phyloP scores from a whole-genome alignment of 2,888 invertebrate species.

The Sipha maydis region DNA sequence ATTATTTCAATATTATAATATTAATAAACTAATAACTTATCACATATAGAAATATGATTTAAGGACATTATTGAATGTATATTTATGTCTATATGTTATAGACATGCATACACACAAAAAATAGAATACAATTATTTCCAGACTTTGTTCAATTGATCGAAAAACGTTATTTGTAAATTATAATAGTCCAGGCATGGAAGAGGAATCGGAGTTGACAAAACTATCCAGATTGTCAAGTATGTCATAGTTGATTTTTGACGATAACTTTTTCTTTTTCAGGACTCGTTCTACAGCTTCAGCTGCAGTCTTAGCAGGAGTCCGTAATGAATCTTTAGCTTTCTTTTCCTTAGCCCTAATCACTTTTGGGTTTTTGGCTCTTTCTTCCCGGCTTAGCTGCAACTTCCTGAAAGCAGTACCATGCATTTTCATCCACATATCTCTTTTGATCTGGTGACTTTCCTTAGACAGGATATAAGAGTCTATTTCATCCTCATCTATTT shows the following conservation, averaged over 20 bases:
- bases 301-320: slow-evolving; percentile 50
- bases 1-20: not conserved
- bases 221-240: slow-evolving; percentile 70
- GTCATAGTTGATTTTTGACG: slow-evolving; percentile 97
- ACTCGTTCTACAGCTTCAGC: slow-evolving; percentile 94
- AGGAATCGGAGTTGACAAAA: slow-evolving; percentile 57
- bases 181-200: slow-evolving; percentile 38
- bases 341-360: slow-evolving; percentile 84
- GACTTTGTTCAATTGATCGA: not conserved
- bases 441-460: slow-evolving; percentile 83
- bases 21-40: not conserved
- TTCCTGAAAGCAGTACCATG: slow-evolving; percentile 89
- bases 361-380: slow-evolving; percentile 81
- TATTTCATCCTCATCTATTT: slow-evolving; percentile 90
- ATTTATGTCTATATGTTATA: not conserved
- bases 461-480: slow-evolving; percentile 85
- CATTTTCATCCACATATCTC: slow-evolving; percentile 84
- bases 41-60: not conserved
- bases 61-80: not conserved
- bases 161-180: slow-evolving; percentile 67
- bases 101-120: too few relatives aligned
- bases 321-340: slow-evolving; percentile 72
- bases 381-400: slow-evolving; percentile 75
- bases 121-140: too few relatives aligned
- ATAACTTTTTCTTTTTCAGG: slow-evolving; percentile 94